Evolutionary conservation across 2,888 invertebrate species (phyloP), one percentile per base, ranked within the genome.

Genomic region (Diarsia dahlii): DNA sequence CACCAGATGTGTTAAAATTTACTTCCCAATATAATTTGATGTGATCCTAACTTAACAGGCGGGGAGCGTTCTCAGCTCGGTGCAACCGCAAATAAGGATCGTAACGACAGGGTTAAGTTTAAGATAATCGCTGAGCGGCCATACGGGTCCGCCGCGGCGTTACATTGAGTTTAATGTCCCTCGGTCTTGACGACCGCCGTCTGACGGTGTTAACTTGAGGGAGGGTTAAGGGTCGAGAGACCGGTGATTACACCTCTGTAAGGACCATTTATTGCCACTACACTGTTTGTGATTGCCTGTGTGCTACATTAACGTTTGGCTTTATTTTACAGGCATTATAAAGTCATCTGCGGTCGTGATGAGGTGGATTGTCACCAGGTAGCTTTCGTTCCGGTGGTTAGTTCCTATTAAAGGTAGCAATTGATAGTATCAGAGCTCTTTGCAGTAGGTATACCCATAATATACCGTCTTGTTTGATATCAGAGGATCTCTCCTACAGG

Each of bases 61-160:
- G 87, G 82, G 81, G 82, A 87, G 87, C 87, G 85, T 89, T 88
- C 88, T 86, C 85, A 88, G 89, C 89, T 90, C 91, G 88, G 86
- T 90, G 90, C 90, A 91, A 93, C 94, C 94, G 91, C 95, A 95
- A 95, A 95, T 94, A 95, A 93, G 93, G 93, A 91, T 92, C 90
- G 93, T 94, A 94, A 95, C 94, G 94, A 92, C 91, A 88, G 92
- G 94, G 95, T 95, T 95, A 95, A 94, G 92, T 95, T 92, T 92
- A 93, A 95, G 95, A 95, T 95, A 95, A 96, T 95, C 93, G 93
- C 88, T 86, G 88, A 90, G 90, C 90, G 92, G 92, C 91, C 93
- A 91, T 93, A 92, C 91, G 91, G 82, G 88, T 80, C 82, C 89
- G 91, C 88, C 89, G 90, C 89, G 86, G 86, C 87, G 91, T 93